phyloP scores from a whole-genome alignment of 1,140 invertebrate genomes.

The Sogatella furcifera region DNA sequence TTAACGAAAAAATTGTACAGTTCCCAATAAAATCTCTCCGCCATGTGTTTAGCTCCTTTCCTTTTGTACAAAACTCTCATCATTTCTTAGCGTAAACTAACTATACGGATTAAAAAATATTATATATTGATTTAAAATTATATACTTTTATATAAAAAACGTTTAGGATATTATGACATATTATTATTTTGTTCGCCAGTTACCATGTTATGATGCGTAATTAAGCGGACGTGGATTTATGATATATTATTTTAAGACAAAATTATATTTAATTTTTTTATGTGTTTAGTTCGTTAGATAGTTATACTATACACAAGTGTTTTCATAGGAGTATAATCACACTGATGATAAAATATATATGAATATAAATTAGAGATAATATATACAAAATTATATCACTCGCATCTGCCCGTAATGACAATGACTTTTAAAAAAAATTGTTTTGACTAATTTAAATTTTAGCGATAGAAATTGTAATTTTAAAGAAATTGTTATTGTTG shows the following conservation, averaged over 20 bases:
- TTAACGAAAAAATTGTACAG: conserved; percentile 1
- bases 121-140: conserved; percentile 1
- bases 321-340: conserved; percentile 19
- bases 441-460: not conserved
- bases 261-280: not conserved
- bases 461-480: conserved; percentile 13
- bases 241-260: conserved; percentile 13
- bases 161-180: conserved; percentile 12
- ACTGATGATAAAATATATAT: conserved; percentile 10
- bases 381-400: conserved; percentile 12
- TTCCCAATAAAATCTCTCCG: conserved; percentile 1
- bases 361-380: conserved; percentile 10
- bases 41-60: not conserved
- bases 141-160: conserved; percentile 9
- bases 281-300: not conserved
- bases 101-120: not conserved
- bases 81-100: not conserved
- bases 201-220: conserved; percentile 20
- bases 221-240: conserved; percentile 2
- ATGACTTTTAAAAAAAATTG: conserved; percentile 11
- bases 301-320: conserved; percentile 19
- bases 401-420: conserved; percentile 8
- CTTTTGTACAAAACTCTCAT: not conserved
- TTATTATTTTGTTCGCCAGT: conserved; percentile 23
- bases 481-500: conserved; percentile 4